Percentiles rank a stretch among this genome's conserved stretches.
These are phyloP conservation scores for Hypomecis punctinalis DNA, from an alignment of 2,888 invertebrate genomes.

Conservation along the genomic window DNA sequence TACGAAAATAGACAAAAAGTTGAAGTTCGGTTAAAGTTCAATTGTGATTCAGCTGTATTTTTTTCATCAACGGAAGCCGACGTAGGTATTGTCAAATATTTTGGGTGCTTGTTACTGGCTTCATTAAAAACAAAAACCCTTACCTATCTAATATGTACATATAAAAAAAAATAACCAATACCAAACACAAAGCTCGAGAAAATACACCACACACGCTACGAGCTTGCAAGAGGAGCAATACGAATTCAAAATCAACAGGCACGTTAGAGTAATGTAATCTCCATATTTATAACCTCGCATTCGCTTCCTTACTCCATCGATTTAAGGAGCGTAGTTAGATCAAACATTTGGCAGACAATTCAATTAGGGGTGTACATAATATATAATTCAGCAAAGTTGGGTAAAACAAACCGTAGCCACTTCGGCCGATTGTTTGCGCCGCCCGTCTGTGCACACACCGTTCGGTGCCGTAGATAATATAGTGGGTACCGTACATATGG, in stretches of 20 bases:
- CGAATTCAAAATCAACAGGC: constrained; percentile 22
- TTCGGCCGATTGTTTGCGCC: constrained; percentile 58
- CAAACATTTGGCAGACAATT: constrained; percentile 63
- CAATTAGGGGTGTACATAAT: constrained; percentile 58
- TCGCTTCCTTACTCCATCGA: constrained; percentile 21
- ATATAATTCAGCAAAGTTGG: constrained; percentile 55
- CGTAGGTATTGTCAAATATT: no score
- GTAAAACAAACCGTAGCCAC: constrained; percentile 53
- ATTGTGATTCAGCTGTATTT: no score
- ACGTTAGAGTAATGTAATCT: constrained; percentile 34
- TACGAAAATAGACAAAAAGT: no score
- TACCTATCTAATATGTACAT: no score
- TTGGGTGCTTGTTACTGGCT: no score
- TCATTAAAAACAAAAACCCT: no score
- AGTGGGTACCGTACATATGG: no score
- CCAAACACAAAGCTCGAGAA: background rate
- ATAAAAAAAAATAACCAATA: no score
- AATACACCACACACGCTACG: background rate
- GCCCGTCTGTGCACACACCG: constrained; percentile 49
- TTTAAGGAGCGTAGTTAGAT: constrained; percentile 13
- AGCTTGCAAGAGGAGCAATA: constrained; percentile 12
- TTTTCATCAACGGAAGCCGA: no score
- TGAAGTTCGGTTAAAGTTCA: no score
- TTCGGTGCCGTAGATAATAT: constrained; percentile 1
- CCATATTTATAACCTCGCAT: constrained; percentile 35